Conservation (phyloP, 2,797 vertebrate species). For the Rhynchotus rufescens region DNA sequence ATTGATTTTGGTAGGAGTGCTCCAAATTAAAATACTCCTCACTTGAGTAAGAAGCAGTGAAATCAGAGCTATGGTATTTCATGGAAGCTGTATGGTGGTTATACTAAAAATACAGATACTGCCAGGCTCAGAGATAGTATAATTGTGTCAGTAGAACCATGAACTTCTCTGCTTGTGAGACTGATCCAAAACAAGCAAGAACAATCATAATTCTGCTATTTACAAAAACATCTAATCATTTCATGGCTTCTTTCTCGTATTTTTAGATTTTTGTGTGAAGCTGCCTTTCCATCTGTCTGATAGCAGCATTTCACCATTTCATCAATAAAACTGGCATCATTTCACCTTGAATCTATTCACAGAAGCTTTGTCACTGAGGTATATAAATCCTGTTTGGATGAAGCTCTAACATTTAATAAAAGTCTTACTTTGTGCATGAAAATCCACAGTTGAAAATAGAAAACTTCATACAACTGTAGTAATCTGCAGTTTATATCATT, state of each 20-base stretch:
- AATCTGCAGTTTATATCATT: background rate
- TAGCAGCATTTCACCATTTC: conserved; percentile 11
- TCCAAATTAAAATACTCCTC: background rate
- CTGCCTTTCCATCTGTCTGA: background rate
- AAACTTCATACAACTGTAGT: background rate
- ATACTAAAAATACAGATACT: background rate
- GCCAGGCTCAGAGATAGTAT: background rate
- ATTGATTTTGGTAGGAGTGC: background rate
- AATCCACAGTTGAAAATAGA: background rate
- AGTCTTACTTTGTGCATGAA: background rate
- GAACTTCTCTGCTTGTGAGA: background rate
- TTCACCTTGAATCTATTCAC: conserved; percentile 24
- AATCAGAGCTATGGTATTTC: background rate
- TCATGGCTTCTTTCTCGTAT: background rate
- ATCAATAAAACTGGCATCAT: background rate
- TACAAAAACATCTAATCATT: background rate
- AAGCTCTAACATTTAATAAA: background rate
- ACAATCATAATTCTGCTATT: background rate
- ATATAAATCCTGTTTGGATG: background rate
- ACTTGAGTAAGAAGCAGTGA: background rate
- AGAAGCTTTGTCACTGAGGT: background rate
- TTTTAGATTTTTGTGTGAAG: background rate
- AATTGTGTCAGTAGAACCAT: background rate
- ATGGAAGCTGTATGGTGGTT: background rate
- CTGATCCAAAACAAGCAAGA: background rate